Evolutionary conservation across 2,797 vertebrate species (phyloP).

Genomic region (Melanotaenia boesemani): DNA sequence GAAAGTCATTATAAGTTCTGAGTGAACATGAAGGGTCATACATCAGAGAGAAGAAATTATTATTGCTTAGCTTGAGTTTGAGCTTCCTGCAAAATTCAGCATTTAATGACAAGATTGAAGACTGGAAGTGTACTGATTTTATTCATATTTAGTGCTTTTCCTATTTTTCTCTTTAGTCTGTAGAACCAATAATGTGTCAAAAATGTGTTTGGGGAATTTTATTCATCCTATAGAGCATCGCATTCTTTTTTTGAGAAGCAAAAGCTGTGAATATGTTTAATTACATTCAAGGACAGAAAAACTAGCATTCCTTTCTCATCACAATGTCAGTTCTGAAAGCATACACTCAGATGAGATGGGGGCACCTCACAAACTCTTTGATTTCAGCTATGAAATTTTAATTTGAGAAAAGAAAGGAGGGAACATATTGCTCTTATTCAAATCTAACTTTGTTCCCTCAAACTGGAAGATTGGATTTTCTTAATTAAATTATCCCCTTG

Average conservation of each 20-base stretch:
- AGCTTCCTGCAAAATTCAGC: slow-evolving; percentile 49
- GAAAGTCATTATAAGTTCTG: slow-evolving; percentile 81
- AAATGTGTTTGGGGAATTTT: slow-evolving; percentile 27
- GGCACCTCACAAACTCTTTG: slow-evolving; percentile 78
- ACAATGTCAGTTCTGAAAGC: slow-evolving; percentile 60
- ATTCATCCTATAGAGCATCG: slow-evolving; percentile 44
- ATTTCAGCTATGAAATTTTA: slow-evolving; percentile 85
- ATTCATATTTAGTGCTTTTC: slow-evolving; percentile 25
- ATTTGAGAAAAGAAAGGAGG: slow-evolving; percentile 78
- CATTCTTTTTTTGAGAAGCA: slow-evolving; percentile 37
- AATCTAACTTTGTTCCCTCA: slow-evolving; percentile 87
- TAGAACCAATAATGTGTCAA: background rate
- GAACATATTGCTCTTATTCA: slow-evolving; percentile 85
- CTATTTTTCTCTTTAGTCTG: slow-evolving; percentile 18
- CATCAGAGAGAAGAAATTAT: slow-evolving; percentile 58
- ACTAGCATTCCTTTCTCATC: slow-evolving; percentile 58
- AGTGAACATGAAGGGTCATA: slow-evolving; percentile 64
- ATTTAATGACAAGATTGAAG: slow-evolving; percentile 31
- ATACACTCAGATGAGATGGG: slow-evolving; percentile 68
- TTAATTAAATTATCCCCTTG: slow-evolving; percentile 93
- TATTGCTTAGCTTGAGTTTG: slow-evolving; percentile 41
- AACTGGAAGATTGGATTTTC: slow-evolving; percentile 90
- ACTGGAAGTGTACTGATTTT: slow-evolving; percentile 21
- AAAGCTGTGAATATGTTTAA: slow-evolving; percentile 66
- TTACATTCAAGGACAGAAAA: slow-evolving; percentile 63